These are phyloP conservation scores for Caenorhabditis afra DNA, from an alignment of 2,888 invertebrate species.

Conservation along the genomic window DNA sequence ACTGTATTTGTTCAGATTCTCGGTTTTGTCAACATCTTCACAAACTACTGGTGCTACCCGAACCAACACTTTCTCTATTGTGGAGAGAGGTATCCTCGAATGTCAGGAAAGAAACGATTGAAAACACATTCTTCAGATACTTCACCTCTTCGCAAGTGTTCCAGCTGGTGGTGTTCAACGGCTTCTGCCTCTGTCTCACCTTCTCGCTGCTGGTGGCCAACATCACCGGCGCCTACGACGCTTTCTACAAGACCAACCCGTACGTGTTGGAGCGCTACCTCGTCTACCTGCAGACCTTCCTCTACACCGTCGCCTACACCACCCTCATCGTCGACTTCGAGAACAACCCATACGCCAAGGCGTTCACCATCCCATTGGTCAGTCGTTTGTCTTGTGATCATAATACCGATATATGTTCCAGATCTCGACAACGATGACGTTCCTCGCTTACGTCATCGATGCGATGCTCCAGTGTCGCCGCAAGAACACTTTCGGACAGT, in stretches of 20 bases:
- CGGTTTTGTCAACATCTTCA: constrained; percentile 59
- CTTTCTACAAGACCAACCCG: constrained; percentile 74
- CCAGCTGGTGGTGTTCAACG: constrained; percentile 72
- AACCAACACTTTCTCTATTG: constrained; percentile 62
- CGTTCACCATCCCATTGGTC: constrained; percentile 64
- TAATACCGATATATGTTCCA: constrained; percentile 55
- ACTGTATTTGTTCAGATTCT: constrained; percentile 57
- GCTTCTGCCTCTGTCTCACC: constrained; percentile 69
- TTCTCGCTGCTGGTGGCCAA: constrained; percentile 65
- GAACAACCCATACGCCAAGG: constrained; percentile 51
- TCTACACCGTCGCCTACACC: constrained; percentile 64
- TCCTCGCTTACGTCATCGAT: constrained; percentile 61
- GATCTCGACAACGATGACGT: constrained; percentile 59
- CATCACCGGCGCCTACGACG: constrained; percentile 70
- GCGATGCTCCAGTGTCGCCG: constrained; percentile 56
- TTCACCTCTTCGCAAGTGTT: constrained; percentile 71
- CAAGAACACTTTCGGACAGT: constrained; percentile 33
- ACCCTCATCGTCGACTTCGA: constrained; percentile 56
- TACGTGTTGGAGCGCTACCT: constrained; percentile 65
- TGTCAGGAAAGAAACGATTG: not conserved
- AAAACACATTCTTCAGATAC: constrained; percentile 52
- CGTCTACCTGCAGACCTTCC: constrained; percentile 67
- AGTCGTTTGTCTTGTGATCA: constrained; percentile 7
- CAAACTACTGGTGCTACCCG: constrained; percentile 71
- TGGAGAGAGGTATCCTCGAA: constrained; percentile 46